Base-by-base conservation (phyloP, 2,113 vertebrate genomes). In the Corydoras sp. region DNA sequence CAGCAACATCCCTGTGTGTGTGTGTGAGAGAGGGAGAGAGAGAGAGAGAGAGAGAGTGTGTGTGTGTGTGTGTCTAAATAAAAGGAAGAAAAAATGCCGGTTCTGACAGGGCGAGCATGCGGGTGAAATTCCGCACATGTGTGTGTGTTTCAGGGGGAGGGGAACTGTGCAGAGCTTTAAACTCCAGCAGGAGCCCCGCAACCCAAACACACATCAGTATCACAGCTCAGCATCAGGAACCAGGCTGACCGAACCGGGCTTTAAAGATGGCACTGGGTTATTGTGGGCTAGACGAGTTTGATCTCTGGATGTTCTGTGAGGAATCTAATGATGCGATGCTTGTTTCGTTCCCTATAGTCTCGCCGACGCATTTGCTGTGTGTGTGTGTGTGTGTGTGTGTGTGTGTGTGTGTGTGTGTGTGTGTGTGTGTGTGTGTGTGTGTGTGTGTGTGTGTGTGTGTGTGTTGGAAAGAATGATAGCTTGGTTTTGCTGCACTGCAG, bases 401-500 rank as follows among this genome's bases (percentile, higher is more conserved):
- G 56, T 59, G 32, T n/a, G 68, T n/a, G 43, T 51, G 4, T 48
- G 12, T 15, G 61, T 48, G 61, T 11, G 32, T 7, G 30, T 10
- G 14, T 15, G 61, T 58, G 66, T n/a, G 31, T 5, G 29, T 53
- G 48, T 35, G 18, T 18, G 56, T 64, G 13, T 60, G 13, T 24
- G 24, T 10, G 54, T 15, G 29, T 30, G 53, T 31, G 7, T 12
- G 71, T 18, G 71, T 2, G 65, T 49, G 43, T 32, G 68, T 48
- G 73, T 24, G 53, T 13, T 13, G 18, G 75, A 18, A 32, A 13
- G 51, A 13, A 13, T 56, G 81, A 81, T 84, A 80, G 84, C 81
- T 83, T 84, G 84, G 82, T 81, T 86, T 84, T 89, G 82, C 85
- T 88, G 87, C 88, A 89, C 83, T 88, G 89, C 89, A 83, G 87